phyloP scores from a whole-genome alignment of 2,113 vertebrate genomes.

The Nansenia antarctica region DNA sequence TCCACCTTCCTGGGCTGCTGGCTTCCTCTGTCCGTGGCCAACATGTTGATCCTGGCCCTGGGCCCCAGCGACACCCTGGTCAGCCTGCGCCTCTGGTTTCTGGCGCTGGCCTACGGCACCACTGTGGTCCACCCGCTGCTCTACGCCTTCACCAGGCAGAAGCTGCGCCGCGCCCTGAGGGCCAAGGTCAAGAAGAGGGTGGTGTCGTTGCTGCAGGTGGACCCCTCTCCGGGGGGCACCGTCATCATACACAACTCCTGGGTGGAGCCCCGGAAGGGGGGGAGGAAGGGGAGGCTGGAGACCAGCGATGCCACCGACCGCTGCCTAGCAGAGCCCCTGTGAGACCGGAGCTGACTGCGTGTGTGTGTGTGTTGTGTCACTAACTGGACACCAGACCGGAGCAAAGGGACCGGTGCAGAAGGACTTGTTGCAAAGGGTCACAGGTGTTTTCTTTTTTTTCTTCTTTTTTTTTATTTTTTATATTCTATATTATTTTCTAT shows the following conservation, averaged over 20 bases:
- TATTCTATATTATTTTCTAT: no score
- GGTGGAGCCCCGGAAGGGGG: constrained; percentile 70
- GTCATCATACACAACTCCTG: constrained; percentile 78
- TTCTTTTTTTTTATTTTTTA: no score
- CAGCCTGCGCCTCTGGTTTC: constrained; percentile 78
- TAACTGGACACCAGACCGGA: constrained; percentile 6
- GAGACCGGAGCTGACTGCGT: constrained; percentile 45
- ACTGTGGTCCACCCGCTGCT: constrained; percentile 78
- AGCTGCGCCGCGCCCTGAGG: constrained; percentile 75
- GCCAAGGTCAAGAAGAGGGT: constrained; percentile 76
- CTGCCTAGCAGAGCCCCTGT: constrained; percentile 76
- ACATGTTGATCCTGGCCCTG: constrained; percentile 77
- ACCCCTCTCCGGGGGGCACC: constrained; percentile 69
- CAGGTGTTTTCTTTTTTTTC: no score
- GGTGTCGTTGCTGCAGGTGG: constrained; percentile 78
- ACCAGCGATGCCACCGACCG: constrained; percentile 74
- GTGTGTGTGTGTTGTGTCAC: constrained; percentile 21
- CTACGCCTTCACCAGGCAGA: constrained; percentile 79
- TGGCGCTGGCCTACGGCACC: constrained; percentile 77
- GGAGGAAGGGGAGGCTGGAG: constrained; percentile 65
- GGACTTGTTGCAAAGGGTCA: not conserved
- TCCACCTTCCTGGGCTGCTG: constrained; percentile 78
- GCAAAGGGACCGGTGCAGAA: not conserved
- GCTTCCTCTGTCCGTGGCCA: constrained; percentile 76
- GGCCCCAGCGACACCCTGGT: constrained; percentile 74